Conservation (phyloP, 2,113 vertebrate species). For the Carettochelys insculpta region DNA sequence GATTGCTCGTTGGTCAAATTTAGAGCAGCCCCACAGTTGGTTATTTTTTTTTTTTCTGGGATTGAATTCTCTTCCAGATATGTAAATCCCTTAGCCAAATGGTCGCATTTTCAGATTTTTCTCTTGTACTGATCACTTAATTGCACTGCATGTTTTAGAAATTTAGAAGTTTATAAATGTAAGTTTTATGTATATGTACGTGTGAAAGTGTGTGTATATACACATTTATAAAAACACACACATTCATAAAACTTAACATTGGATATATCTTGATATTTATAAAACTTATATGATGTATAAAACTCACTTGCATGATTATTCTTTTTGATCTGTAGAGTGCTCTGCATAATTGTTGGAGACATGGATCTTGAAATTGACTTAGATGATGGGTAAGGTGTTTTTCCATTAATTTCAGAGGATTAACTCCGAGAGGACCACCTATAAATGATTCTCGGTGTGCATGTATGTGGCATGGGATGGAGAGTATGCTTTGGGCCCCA, state of each 20-base stretch:
- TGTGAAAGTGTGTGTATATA: neutral
- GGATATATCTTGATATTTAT: too few relatives aligned
- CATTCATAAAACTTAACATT: too few relatives aligned
- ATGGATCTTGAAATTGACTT: slow-evolving; percentile 42
- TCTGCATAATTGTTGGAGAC: slow-evolving; percentile 87
- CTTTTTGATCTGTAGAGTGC: slow-evolving; percentile 75
- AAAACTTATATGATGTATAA: too few relatives aligned
- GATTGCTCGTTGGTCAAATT: neutral
- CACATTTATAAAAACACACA: neutral
- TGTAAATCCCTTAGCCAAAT: neutral
- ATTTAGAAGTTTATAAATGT: neutral
- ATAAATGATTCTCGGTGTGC: neutral
- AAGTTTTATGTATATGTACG: too few relatives aligned
- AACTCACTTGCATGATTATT: too few relatives aligned
- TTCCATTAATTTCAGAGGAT: neutral
- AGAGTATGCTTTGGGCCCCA: too few relatives aligned
- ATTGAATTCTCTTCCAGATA: neutral
- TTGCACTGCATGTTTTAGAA: neutral
- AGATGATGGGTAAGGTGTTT: slow-evolving; percentile 82
- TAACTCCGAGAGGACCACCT: neutral
- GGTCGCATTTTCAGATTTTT: neutral
- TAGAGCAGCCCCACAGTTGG: neutral
- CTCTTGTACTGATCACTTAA: neutral
- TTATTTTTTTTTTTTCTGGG: neutral
- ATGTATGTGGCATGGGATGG: too few relatives aligned